These are phyloP conservation scores for Himalopsyche phryganea DNA, from an alignment of 1,140 invertebrate species.

Conservation along the genomic window DNA sequence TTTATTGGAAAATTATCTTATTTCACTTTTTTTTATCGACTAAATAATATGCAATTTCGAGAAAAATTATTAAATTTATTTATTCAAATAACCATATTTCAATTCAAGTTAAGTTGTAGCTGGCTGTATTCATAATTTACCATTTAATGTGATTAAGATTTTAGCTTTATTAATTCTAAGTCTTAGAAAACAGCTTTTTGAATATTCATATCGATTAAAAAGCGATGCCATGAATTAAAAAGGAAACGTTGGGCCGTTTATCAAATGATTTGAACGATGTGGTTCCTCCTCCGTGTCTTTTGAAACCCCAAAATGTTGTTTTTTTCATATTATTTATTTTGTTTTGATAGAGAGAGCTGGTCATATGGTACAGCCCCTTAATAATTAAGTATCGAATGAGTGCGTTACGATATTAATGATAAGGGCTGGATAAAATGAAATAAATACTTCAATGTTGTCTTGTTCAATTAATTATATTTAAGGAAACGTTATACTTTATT, in stretches of 20 bases:
- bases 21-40: too few species aligned
- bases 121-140: not conserved
- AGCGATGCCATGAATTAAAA: constrained; percentile 35
- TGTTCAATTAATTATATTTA: too few species aligned
- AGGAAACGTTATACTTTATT: too few species aligned
- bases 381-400: too few species aligned
- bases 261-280: constrained; percentile 18
- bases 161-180: constrained; percentile 5
- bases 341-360: not conserved
- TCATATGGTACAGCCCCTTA: not conserved
- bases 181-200: constrained; percentile 16
- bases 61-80: too few species aligned
- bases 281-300: constrained; percentile 10
- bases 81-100: too few species aligned
- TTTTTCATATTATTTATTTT: constrained; percentile 7
- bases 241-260: constrained; percentile 30
- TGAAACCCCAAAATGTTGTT: not conserved
- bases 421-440: too few species aligned
- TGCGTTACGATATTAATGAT: too few species aligned
- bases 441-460: too few species aligned
- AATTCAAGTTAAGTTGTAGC: not conserved
- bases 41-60: too few species aligned
- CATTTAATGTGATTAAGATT: not conserved
- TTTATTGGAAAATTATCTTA: too few species aligned
- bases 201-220: constrained; percentile 35